These are phyloP conservation scores for Halichoeres trimaculatus DNA, from an alignment of 2,113 vertebrate genomes.

Conservation along the genomic window DNA sequence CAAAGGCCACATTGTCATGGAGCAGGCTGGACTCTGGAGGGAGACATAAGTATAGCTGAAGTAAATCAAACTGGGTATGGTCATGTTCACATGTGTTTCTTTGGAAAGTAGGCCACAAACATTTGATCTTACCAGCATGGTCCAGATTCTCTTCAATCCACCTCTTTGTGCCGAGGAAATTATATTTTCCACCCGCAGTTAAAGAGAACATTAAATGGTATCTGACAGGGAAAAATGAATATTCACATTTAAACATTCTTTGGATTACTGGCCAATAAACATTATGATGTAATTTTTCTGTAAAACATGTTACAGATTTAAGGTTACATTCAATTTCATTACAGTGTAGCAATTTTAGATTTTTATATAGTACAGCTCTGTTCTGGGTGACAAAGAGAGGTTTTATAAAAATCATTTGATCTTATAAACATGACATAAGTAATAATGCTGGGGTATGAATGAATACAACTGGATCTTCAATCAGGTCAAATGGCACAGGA, in stretches of 20 bases:
- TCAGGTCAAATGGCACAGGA: too few species aligned
- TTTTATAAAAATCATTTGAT: too few species aligned
- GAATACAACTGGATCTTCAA: too few species aligned
- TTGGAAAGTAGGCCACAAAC: too few species aligned
- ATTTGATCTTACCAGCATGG: slow-evolving; percentile 75
- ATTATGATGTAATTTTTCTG: too few species aligned
- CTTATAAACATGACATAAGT: too few species aligned
- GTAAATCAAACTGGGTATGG: not conserved
- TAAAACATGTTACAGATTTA: not conserved
- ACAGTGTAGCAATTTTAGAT: too few species aligned
- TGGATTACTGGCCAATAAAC: not conserved
- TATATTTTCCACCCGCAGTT: slow-evolving; percentile 85
- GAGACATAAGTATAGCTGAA: not conserved
- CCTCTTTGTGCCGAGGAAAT: slow-evolving; percentile 84
- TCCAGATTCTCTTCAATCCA: slow-evolving; percentile 86
- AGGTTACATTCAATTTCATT: too few species aligned
- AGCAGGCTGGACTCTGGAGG: slow-evolving; percentile 83
- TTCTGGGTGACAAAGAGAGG: too few species aligned
- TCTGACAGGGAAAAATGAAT: slow-evolving; percentile 32
- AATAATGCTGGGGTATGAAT: too few species aligned
- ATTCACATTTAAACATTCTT: not conserved
- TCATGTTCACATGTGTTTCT: not conserved
- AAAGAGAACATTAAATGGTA: slow-evolving; percentile 81
- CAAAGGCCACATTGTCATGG: slow-evolving; percentile 84
- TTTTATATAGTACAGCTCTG: too few species aligned